A percentile compares a stretch with the other conserved stretches of the same genome.
These are phyloP conservation scores for Diceros bicornis DNA, from an alignment of 2,797 vertebrate species.

Conservation along the genomic window DNA sequence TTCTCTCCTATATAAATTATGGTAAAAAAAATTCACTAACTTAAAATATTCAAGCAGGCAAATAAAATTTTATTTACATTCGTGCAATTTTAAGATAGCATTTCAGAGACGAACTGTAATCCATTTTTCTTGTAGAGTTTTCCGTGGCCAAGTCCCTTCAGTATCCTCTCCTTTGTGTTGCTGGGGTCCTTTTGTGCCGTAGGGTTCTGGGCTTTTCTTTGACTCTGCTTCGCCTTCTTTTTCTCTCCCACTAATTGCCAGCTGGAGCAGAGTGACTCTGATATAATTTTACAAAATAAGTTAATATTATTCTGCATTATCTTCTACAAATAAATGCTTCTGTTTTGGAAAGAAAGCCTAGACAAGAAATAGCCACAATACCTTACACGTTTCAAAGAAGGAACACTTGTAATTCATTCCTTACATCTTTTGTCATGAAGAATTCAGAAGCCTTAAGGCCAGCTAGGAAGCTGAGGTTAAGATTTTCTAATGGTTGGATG, in stretches of 20 bases:
- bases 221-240: not conserved
- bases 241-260: not conserved
- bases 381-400: constrained; percentile 4
- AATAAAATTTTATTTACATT: constrained; percentile 4
- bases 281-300: not conserved
- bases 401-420: not conserved
- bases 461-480: constrained; percentile 39
- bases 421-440: constrained; percentile 34
- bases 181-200: not conserved
- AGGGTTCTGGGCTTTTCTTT: not conserved
- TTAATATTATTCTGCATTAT: constrained; percentile 19
- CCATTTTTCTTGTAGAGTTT: not conserved
- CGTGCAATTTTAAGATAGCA: not conserved
- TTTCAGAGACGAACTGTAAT: not conserved
- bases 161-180: not conserved
- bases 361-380: not conserved
- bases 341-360: constrained; percentile 52
- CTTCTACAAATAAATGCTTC: not conserved
- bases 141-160: not conserved
- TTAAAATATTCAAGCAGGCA: not conserved
- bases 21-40: not conserved
- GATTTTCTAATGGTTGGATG: constrained; percentile 28
- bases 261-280: not conserved
- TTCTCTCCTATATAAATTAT: not conserved
- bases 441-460: constrained; percentile 47